Conservation (phyloP, 2,797 vertebrate species). For the Champsocephalus esox region DNA sequence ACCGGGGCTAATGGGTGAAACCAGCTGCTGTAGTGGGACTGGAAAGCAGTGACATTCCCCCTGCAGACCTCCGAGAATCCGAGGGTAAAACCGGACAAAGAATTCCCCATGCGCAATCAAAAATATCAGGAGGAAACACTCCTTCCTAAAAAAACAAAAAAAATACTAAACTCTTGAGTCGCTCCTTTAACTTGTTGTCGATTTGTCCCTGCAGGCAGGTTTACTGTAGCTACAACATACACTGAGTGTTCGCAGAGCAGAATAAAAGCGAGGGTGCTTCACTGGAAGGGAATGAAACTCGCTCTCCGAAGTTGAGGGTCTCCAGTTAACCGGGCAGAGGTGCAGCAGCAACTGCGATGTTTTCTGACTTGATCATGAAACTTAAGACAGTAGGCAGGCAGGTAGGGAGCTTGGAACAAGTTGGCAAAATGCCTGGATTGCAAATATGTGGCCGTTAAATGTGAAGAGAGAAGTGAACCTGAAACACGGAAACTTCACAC, state of each 20-base stretch:
- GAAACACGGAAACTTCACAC: slow-evolving; percentile 26
- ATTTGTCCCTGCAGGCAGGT: slow-evolving; percentile 42
- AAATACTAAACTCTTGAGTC: slow-evolving; percentile 30
- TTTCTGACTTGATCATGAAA: slow-evolving; percentile 81
- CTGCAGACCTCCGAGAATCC: slow-evolving; percentile 62
- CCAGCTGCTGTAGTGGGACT: slow-evolving; percentile 86
- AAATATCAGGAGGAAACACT: slow-evolving; percentile 11
- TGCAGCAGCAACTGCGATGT: slow-evolving; percentile 80
- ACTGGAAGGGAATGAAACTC: slow-evolving; percentile 55
- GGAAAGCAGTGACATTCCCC: slow-evolving; percentile 63
- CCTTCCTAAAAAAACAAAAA: slow-evolving; percentile 4
- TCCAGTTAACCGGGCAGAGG: slow-evolving; percentile 80
- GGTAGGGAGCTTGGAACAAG: slow-evolving; percentile 86
- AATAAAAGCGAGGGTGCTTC: slow-evolving; percentile 64
- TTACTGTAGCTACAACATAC: slow-evolving; percentile 43
- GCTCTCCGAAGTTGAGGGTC: slow-evolving; percentile 74
- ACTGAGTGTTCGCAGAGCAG: slow-evolving; percentile 66
- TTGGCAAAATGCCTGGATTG: slow-evolving; percentile 89
- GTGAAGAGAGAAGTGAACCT: slow-evolving; percentile 26
- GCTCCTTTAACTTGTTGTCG: slow-evolving; percentile 34
- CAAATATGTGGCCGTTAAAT: slow-evolving; percentile 82
- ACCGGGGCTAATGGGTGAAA: slow-evolving; percentile 93
- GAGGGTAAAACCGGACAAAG: slow-evolving; percentile 56
- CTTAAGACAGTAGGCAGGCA: slow-evolving; percentile 87
- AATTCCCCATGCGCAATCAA: slow-evolving; percentile 31